phyloP scores from a whole-genome alignment of 2,888 invertebrate species.

The Argynnis bischoffii region DNA sequence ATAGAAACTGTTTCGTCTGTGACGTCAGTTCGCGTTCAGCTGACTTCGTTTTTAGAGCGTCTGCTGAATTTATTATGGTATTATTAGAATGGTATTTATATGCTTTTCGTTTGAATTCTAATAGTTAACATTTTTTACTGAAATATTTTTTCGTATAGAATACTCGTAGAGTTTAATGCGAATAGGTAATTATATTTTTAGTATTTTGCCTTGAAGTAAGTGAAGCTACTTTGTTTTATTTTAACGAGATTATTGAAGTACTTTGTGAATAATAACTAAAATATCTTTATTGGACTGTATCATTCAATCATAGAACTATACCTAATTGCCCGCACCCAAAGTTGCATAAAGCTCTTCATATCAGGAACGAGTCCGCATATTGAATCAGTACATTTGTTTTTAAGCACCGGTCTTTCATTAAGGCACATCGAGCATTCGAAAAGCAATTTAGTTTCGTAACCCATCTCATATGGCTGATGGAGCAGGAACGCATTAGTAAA shows the following conservation, averaged over 20 bases:
- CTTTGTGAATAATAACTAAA: too few relatives aligned
- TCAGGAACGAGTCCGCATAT: conserved; percentile 28
- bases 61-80: conserved; percentile 34
- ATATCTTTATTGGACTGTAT: too few relatives aligned
- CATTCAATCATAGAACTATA: background rate
- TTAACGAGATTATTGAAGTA: too few relatives aligned
- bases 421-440: conserved; percentile 50
- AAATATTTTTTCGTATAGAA: background rate
- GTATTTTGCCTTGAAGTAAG: too few relatives aligned
- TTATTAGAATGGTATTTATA: conserved; percentile 37
- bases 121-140: background rate
- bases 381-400: conserved; percentile 38
- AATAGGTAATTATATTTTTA: background rate
- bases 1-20: conserved; percentile 36
- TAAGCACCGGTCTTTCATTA: conserved; percentile 46
- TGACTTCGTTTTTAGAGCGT: conserved; percentile 42
- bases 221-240: too few relatives aligned
- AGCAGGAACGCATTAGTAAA: conserved; percentile 19
- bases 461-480: conserved; percentile 43
- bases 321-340: background rate
- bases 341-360: background rate
- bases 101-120: conserved; percentile 21
- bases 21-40: conserved; percentile 39
- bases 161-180: background rate
- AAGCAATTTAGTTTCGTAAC: conserved; percentile 61